These are phyloP conservation scores for Antheraea assamensis DNA, from an alignment of 2,888 invertebrate genomes.

Conservation along the genomic window DNA sequence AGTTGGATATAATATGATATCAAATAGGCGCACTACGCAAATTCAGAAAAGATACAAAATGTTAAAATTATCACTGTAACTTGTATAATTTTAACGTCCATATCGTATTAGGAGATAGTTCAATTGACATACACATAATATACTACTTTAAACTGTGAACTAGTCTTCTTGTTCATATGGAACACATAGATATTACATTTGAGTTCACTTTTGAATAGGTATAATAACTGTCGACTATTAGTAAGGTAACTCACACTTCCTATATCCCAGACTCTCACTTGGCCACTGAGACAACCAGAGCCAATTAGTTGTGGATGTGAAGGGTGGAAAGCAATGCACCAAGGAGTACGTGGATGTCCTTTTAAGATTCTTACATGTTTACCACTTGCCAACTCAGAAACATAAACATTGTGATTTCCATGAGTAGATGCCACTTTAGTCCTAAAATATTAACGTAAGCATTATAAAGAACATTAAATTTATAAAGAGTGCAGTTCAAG, in stretches of 20 bases:
- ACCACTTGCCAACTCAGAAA: conserved; percentile 90
- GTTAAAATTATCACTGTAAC: too few relatives aligned
- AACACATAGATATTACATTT: background rate
- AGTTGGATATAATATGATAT: too few relatives aligned
- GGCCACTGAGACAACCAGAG: conserved; percentile 93
- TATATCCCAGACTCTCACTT: conserved; percentile 94
- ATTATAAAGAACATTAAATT: background rate
- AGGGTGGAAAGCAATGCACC: conserved; percentile 95
- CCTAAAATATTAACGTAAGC: conserved; percentile 58
- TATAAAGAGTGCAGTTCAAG: background rate
- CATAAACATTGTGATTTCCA: conserved; percentile 94
- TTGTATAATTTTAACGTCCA: too few relatives aligned
- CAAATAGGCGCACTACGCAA: too few relatives aligned
- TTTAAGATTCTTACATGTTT: conserved; percentile 88
- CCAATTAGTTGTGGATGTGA: conserved; percentile 91
- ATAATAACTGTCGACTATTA: background rate
- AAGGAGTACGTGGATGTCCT: conserved; percentile 94
- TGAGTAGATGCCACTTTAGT: conserved; percentile 93
- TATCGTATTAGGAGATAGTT: too few relatives aligned
- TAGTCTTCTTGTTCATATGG: background rate
- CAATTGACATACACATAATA: too few relatives aligned
- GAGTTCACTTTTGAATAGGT: background rate
- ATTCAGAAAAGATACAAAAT: too few relatives aligned
- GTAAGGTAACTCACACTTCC: conserved; percentile 61
- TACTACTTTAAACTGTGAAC: background rate